Evolutionary conservation across 2,888 invertebrate genomes (phyloP).

Genomic region (Podotricha telesiphe): DNA sequence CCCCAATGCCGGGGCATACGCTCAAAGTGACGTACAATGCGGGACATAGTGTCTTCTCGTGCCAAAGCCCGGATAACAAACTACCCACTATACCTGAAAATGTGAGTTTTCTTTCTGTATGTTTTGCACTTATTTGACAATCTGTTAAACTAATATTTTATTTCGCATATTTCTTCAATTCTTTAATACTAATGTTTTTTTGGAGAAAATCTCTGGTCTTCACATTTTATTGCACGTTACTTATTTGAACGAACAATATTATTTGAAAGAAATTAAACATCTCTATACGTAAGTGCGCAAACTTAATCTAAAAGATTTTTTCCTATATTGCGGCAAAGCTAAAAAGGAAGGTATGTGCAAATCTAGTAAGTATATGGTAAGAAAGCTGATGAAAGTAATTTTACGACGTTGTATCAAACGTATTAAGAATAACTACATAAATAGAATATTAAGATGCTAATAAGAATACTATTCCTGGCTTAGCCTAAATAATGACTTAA

Average conservation of each 20-base stretch:
- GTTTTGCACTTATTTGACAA: no score
- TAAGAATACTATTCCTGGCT: background rate
- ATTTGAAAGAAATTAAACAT: background rate
- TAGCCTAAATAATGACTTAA: background rate
- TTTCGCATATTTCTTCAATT: no score
- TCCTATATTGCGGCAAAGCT: conserved; percentile 3
- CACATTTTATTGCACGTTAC: no score
- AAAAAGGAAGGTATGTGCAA: background rate
- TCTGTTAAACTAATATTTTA: no score
- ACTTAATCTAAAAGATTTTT: background rate
- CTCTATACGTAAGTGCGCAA: background rate
- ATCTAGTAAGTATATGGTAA: background rate
- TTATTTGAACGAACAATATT: background rate
- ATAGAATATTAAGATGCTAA: background rate
- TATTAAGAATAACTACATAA: background rate
- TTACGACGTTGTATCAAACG: background rate
- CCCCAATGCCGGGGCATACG: conserved; percentile 72
- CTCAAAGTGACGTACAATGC: conserved; percentile 70
- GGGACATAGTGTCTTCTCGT: conserved; percentile 74
- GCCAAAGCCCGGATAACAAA: conserved; percentile 91
- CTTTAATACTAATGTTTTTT: background rate
- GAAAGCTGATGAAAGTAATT: background rate
- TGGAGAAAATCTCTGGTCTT: background rate
- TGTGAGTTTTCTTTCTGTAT: conserved; percentile 86
- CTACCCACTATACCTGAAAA: conserved; percentile 98